Percentiles rank a stretch among this genome's conserved stretches.
phyloP scores from a whole-genome alignment of 2,888 invertebrate genomes.

The Venusia cambrica region DNA sequence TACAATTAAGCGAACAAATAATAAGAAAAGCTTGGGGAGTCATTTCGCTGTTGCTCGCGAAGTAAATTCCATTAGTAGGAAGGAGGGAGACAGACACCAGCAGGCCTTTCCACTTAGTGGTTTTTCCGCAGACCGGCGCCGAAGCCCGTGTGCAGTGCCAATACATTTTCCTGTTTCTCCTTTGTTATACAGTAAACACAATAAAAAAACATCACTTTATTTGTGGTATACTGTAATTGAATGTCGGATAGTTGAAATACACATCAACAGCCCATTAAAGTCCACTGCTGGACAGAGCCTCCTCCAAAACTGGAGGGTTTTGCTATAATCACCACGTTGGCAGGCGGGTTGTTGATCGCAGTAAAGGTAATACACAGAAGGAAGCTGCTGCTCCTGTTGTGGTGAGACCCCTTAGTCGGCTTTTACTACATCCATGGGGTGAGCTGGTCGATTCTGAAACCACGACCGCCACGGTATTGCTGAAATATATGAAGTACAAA shows the following conservation, averaged over 20 bases:
- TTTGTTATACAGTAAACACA: slow-evolving; percentile 12
- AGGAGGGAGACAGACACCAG: slow-evolving; percentile 38
- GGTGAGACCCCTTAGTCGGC: too few relatives aligned
- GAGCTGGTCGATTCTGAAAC: too few relatives aligned
- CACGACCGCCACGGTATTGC: too few relatives aligned
- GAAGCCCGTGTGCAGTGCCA: slow-evolving; percentile 32
- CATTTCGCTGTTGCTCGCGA: slow-evolving; percentile 39
- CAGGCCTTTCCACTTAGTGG: slow-evolving; percentile 53
- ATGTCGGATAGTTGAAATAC: slow-evolving; percentile 34
- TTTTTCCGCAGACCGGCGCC: slow-evolving; percentile 45
- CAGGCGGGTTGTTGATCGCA: too few relatives aligned
- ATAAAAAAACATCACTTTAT: slow-evolving; percentile 12
- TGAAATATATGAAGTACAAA: slow-evolving; percentile 32
- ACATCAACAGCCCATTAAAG: too few relatives aligned
- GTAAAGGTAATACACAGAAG: too few relatives aligned
- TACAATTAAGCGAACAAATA: slow-evolving; percentile 6
- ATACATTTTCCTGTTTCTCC: slow-evolving; percentile 33
- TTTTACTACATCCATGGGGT: too few relatives aligned
- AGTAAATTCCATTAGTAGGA: slow-evolving; percentile 56
- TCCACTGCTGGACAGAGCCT: too few relatives aligned
- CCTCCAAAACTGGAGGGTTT: too few relatives aligned
- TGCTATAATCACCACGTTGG: too few relatives aligned
- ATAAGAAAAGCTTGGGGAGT: slow-evolving; percentile 27
- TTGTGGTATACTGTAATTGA: slow-evolving; percentile 28
- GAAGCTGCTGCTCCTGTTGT: too few relatives aligned